Percentiles rank a stretch among this genome's conserved stretches.
These are phyloP conservation scores for Cossypha caffra DNA, from an alignment of 2,797 vertebrate genomes.

Conservation along the genomic window DNA sequence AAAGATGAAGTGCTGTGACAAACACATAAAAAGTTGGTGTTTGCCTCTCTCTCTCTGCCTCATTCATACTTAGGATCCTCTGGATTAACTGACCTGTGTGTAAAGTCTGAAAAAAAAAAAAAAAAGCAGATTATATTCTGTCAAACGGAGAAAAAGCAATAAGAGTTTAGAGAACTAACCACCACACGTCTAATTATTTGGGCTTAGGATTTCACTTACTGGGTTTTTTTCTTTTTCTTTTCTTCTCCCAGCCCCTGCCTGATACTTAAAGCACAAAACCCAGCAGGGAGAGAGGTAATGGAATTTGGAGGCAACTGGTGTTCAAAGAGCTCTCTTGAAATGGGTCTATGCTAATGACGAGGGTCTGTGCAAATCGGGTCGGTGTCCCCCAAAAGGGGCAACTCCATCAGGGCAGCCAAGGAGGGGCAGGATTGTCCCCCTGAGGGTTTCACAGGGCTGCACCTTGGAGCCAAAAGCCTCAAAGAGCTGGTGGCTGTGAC, in stretches of 20 bases:
- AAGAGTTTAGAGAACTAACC: slow-evolving; percentile 42
- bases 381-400: background rate
- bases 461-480: slow-evolving; percentile 30
- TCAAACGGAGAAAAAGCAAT: slow-evolving; percentile 6
- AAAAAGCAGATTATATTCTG: slow-evolving; percentile 25
- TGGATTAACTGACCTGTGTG: slow-evolving; percentile 10
- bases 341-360: slow-evolving; percentile 29
- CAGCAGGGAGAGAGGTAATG: slow-evolving; percentile 62
- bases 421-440: background rate
- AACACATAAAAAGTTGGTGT: background rate
- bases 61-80: background rate
- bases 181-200: slow-evolving; percentile 44
- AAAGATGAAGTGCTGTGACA: slow-evolving; percentile 26
- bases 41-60: slow-evolving; percentile 8
- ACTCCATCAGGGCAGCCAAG: background rate
- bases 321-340: slow-evolving; percentile 47
- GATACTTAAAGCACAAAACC: slow-evolving; percentile 61
- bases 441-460: background rate
- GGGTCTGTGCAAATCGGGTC: background rate
- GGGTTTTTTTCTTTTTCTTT: slow-evolving; percentile 2
- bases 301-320: slow-evolving; percentile 56
- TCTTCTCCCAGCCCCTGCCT: slow-evolving; percentile 30
- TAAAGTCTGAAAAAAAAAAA: background rate
- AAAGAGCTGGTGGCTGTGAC: background rate
- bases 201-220: slow-evolving; percentile 42